Evolutionary conservation across 2,888 invertebrate genomes (phyloP).

Genomic region (Dendrolimus houi): DNA sequence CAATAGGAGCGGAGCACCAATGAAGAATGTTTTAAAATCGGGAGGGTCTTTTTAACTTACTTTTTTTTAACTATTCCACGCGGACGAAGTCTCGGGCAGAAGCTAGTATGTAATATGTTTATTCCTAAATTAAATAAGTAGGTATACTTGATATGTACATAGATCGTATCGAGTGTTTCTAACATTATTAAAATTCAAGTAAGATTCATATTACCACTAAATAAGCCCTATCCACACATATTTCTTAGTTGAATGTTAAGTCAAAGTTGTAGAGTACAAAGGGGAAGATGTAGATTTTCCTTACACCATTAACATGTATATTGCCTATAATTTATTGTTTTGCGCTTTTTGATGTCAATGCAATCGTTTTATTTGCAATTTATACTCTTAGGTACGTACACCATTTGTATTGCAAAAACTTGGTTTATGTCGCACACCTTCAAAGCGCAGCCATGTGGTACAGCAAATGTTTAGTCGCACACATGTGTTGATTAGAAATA

Average conservation of each 20-base stretch:
- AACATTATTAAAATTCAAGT: not conserved
- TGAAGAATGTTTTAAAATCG: too few relatives aligned
- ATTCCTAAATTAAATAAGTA: not conserved
- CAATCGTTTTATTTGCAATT: constrained; percentile 46
- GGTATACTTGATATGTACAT: not conserved
- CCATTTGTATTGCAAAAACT: too few relatives aligned
- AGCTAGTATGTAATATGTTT: not conserved
- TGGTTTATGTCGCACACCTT: too few relatives aligned
- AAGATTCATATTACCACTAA: not conserved
- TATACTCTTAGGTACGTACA: constrained; percentile 9
- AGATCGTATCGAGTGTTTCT: not conserved
- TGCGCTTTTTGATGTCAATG: constrained; percentile 47
- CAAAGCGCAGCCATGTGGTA: too few relatives aligned
- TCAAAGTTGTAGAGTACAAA: constrained; percentile 32
- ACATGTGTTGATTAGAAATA: too few relatives aligned
- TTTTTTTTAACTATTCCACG: too few relatives aligned
- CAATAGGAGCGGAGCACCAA: too few relatives aligned
- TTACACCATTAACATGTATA: constrained; percentile 67
- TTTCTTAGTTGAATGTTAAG: constrained; percentile 8
- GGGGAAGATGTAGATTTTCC: constrained; percentile 61
- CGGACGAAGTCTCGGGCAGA: too few relatives aligned
- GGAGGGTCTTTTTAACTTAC: too few relatives aligned
- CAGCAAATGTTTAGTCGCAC: too few relatives aligned
- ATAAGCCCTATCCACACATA: constrained; percentile 22
- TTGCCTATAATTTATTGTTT: constrained; percentile 59